Evolutionary conservation across 2,113 vertebrate species (phyloP).

Genomic region (Coryphaenoides rupestris): DNA sequence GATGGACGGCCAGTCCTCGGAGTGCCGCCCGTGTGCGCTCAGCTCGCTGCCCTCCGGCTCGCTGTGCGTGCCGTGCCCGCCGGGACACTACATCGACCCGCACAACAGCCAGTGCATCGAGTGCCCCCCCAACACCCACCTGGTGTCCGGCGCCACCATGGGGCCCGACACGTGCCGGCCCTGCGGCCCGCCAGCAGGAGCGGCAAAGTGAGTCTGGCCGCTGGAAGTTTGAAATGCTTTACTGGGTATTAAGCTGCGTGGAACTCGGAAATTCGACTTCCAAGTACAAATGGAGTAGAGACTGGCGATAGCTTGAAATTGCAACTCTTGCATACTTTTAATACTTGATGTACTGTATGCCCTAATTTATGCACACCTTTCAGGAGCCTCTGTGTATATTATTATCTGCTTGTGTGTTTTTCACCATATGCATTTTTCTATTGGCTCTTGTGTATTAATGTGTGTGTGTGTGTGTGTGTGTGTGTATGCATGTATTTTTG

Average conservation of each 20-base stretch:
- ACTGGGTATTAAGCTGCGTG: too few species aligned
- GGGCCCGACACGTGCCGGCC: slow-evolving; percentile 83
- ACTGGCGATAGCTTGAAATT: too few species aligned
- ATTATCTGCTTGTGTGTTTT: too few species aligned
- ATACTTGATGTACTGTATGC: too few species aligned
- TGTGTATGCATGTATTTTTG: too few species aligned
- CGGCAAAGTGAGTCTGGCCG: slow-evolving; percentile 78
- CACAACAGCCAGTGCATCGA: slow-evolving; percentile 84
- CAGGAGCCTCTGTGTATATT: too few species aligned
- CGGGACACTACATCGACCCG: slow-evolving; percentile 88
- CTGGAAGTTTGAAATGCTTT: too few species aligned
- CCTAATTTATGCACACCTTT: too few species aligned
- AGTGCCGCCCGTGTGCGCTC: slow-evolving; percentile 85
- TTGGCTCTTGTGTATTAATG: background rate
- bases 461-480: background rate
- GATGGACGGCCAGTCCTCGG: slow-evolving; percentile 83
- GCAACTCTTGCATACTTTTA: too few species aligned
- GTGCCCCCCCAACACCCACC: slow-evolving; percentile 83
- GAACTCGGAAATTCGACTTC: too few species aligned
- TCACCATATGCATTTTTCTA: too few species aligned
- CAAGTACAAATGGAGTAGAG: too few species aligned
- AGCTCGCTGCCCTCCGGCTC: slow-evolving; percentile 78
- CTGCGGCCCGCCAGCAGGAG: slow-evolving; percentile 88
- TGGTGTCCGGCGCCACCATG: slow-evolving; percentile 81
- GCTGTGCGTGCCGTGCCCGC: slow-evolving; percentile 88